Evolutionary conservation across 2,888 invertebrate species (phyloP), one percentile per base, ranked within the genome.

Genomic region (Heliconius charithonia): DNA sequence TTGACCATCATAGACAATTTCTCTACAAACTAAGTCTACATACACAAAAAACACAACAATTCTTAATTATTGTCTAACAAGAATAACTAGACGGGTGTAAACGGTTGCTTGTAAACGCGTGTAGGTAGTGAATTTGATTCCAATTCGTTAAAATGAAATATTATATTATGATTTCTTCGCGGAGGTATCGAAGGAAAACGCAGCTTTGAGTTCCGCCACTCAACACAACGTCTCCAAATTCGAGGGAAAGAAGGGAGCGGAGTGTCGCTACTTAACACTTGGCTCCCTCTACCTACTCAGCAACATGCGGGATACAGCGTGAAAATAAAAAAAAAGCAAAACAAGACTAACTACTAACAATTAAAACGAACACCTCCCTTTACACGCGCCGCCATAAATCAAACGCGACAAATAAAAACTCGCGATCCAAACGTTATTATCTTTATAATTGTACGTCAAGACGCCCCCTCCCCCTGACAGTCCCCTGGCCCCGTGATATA

Each of bases 401-500:
- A 94, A 90, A 89, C 87, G 87, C 89, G 90, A 93, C 92, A 93
- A 93, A 93, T 94, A 94, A 94, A 93, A 94, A 89, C 89, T 86
- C 89, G 91, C 92, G 92, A 91, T 93, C 94, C 93, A 93, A 94
- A 92, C 91, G 92, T 94, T 95, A 94, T 95, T 95, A 95, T 94
- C 94, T 94, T 93, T 95, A 93, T 95, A 95, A 95, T 95, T 95
- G 95, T 93, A 94, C 93, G 94, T 95, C 95, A 94, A 91, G 91
- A 88, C 19, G 2, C 7, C 51, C 51, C 51, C 7, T 2, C 19
- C 51, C 51, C 22, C 16, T 51, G 22, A 19, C 51, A 51, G 83
- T 86, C 87, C 86, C 86, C 86, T 85, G 84, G 84, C 83, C 82
- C 89, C 87, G 92, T 94, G 95, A 95, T 95, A 93, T 94, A 95